Conservation (phyloP, 2,113 vertebrate genomes). For the Gallinago media region DNA sequence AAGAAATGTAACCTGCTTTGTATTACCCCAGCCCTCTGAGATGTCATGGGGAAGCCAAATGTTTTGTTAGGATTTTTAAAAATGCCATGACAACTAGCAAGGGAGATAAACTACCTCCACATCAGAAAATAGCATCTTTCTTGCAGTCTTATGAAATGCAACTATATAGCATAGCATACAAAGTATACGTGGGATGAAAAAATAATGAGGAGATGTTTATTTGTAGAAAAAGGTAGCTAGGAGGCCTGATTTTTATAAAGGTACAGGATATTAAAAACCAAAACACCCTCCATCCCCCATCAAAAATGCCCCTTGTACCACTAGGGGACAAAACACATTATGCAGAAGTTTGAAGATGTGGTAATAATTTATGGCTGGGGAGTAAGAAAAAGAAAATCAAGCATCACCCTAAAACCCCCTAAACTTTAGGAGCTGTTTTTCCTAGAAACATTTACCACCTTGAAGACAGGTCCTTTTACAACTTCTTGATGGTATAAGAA, state of each 20-base stretch:
- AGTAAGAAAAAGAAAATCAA: not conserved
- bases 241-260: not conserved
- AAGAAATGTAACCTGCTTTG: not conserved
- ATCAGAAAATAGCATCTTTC: conserved; percentile 54
- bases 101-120: conserved; percentile 29
- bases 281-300: not conserved
- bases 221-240: not conserved
- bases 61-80: conserved; percentile 44
- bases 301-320: not conserved
- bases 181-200: not conserved
- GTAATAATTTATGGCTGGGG: not conserved
- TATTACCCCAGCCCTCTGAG: not conserved
- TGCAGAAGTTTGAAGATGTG: not conserved
- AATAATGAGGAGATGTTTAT: not conserved
- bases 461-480: not conserved
- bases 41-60: not conserved
- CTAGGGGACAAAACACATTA: not conserved
- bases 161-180: not conserved
- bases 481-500: not conserved
- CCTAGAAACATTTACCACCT: not conserved
- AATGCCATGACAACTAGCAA: conserved; percentile 23
- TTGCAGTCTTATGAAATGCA: conserved; percentile 22
- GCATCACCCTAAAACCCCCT: not conserved
- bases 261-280: not conserved
- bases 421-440: not conserved